Evolutionary conservation across 2,888 invertebrate genomes (phyloP), one percentile per base, ranked within the genome.

Genomic region (Brenthis daphne): DNA sequence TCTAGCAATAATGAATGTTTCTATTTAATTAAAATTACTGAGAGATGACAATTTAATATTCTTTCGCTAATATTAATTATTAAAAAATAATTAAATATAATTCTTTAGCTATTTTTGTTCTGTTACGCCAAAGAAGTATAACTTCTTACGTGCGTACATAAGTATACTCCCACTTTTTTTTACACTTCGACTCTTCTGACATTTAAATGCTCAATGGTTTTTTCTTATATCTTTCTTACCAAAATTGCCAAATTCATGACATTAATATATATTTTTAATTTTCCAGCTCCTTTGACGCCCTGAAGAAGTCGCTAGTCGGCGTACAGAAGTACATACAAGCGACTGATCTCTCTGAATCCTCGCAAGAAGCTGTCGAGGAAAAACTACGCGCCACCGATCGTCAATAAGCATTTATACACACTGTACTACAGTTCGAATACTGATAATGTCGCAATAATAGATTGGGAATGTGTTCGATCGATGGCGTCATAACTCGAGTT

Each of bases 281-380:
- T 71, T 70, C 0, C 89, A 98, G 98, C 94, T 99, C 99, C 81
- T 99, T 99, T 86, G 98, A 99, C 92, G 99, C 99, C 84, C 95
- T 99, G 89, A 99, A 99, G 94, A 98, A 98, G 90, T 97, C 98
- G 73, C 94, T 99, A 87, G 98, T 98, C 75, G 99, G 99, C 83
- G 97, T 99, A 79, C 98, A 98, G 94, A 98, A 98, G 94, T 98
- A 98, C 94, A 97, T 99, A 90, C 99, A 98, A 94, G 98, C 98
- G 84, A 98, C 98, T 85, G 98, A 99, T 91, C 94, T 97, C 83
- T 96, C 98, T 78, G 99, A 99, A 93, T 97, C 98, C 77, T 97
- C 97, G 77, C 96, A 97, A 85, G 98, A 98, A 89, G 97, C 97
- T 78, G 98, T 98, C 76, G 98, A 98, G 89, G 98, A 98, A 90